Evolutionary conservation across 2,113 vertebrate genomes (phyloP).

Genomic region (Coregonus clupeaformis): DNA sequence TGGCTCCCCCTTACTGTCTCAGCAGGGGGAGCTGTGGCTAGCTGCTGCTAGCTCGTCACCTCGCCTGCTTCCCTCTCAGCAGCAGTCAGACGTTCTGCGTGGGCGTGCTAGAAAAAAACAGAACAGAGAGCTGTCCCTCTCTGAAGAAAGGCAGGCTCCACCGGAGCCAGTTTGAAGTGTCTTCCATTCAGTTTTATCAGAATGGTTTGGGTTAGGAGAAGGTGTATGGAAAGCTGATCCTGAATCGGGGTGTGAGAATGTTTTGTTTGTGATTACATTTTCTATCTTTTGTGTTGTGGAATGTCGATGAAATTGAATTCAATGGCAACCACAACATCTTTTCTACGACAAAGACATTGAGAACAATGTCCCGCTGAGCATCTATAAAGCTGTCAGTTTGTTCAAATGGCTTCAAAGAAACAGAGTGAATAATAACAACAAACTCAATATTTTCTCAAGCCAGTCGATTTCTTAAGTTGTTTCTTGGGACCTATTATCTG

Average conservation of each 20-base stretch:
- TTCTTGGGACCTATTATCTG: background rate
- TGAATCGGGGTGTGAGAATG: no score
- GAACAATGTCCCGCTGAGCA: background rate
- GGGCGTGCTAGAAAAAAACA: background rate
- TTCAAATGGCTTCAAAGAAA: background rate
- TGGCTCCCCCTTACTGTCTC: background rate
- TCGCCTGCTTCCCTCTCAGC: background rate
- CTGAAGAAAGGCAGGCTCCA: background rate
- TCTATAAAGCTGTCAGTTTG: background rate
- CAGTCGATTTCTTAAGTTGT: background rate
- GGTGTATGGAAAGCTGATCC: no score
- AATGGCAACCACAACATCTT: no score
- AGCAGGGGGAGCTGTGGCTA: slow-evolving; percentile 3
- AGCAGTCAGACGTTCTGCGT: background rate
- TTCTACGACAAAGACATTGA: background rate
- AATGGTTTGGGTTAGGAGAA: no score
- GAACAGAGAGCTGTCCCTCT: background rate
- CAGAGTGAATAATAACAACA: background rate
- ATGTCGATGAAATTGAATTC: background rate
- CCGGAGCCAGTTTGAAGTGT: no score
- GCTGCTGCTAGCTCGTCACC: background rate
- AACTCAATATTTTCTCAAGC: background rate
- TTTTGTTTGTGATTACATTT: no score
- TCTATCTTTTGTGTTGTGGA: background rate
- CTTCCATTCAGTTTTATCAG: no score